Conservation (phyloP, 2,888 invertebrate genomes). For the Micropterix aruncella region DNA sequence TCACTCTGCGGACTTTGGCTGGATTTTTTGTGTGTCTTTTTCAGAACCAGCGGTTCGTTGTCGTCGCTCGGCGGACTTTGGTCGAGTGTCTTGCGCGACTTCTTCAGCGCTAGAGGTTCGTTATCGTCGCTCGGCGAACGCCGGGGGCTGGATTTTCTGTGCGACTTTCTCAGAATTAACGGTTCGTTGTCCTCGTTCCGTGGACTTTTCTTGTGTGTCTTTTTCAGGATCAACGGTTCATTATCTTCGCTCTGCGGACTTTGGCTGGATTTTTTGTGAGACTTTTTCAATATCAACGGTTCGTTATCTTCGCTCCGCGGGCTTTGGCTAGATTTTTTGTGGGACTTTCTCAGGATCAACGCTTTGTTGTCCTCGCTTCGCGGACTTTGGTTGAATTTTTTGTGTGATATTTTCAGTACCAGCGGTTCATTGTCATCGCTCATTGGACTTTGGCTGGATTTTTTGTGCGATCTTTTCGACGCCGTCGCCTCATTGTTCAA, state of each 20-base stretch:
- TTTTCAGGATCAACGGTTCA: conserved; percentile 21
- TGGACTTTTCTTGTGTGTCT: conserved; percentile 8
- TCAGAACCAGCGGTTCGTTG: conserved; percentile 9
- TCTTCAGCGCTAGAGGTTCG: conserved; percentile 9
- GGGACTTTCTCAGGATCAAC: too few species aligned
- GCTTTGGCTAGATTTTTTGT: too few species aligned
- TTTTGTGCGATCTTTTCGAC: too few species aligned
- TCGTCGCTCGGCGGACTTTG: conserved; percentile 4
- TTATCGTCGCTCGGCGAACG: conserved; percentile 5
- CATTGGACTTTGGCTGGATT: too few species aligned
- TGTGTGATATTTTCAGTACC: conserved; percentile 21
- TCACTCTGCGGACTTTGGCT: conserved; percentile 9
- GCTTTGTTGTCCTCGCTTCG: too few species aligned
- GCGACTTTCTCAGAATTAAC: conserved; percentile 10
- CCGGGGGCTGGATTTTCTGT: too few species aligned
- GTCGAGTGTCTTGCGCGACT: too few species aligned
- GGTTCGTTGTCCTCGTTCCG: conserved; percentile 11
- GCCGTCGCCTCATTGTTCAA: conserved; percentile 3
- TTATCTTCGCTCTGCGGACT: conserved; percentile 13
- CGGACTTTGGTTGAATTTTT: conserved; percentile 26
- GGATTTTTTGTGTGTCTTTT: conserved; percentile 10
- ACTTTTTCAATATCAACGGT: too few species aligned
- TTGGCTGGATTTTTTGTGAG: too few species aligned
- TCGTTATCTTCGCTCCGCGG: too few species aligned
- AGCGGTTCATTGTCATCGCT: conserved; percentile 16